phyloP scores from a whole-genome alignment of 2,888 invertebrate genomes.

The Plutella xylostella region DNA sequence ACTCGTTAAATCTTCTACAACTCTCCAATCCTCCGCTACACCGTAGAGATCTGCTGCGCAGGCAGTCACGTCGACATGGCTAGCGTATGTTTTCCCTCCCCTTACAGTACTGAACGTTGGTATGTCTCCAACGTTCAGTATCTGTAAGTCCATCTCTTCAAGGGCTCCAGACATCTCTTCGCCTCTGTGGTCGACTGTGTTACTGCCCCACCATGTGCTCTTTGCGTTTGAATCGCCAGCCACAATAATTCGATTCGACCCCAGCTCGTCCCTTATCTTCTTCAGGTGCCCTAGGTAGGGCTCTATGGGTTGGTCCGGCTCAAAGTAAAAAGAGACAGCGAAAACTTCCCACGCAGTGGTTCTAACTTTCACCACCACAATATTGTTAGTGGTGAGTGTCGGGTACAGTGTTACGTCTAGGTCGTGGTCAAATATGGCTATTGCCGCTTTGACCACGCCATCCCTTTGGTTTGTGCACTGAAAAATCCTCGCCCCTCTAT shows the following conservation, averaged over 20 bases:
- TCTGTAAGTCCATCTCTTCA: constrained; percentile 1
- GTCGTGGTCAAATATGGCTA: constrained; percentile 1
- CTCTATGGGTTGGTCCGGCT: constrained; percentile 4
- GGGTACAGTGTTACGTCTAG: neutral
- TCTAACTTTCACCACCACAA: neutral
- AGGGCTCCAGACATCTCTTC: neutral
- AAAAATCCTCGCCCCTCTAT: neutral
- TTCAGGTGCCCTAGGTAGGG: constrained; percentile 7
- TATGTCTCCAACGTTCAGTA: constrained; percentile 1
- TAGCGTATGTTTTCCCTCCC: neutral
- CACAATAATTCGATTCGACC: neutral
- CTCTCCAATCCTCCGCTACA: too few relatives aligned
- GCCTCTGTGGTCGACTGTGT: constrained; percentile 5
- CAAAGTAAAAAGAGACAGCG: constrained; percentile 8
- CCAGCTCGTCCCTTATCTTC: neutral
- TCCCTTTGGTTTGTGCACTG: neutral
- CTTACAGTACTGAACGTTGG: neutral
- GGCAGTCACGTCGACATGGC: constrained; percentile 3
- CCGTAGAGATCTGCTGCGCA: neutral
- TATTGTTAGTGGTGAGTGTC: neutral
- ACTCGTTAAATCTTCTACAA: neutral
- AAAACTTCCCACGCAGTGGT: constrained; percentile 2
- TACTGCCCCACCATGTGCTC: constrained; percentile 12
- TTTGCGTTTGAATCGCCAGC: constrained; percentile 9
- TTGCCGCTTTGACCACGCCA: constrained; percentile 8